Evolutionary conservation across 2,797 vertebrate species (phyloP).

Genomic region (Stomatorhinus walkeri): DNA sequence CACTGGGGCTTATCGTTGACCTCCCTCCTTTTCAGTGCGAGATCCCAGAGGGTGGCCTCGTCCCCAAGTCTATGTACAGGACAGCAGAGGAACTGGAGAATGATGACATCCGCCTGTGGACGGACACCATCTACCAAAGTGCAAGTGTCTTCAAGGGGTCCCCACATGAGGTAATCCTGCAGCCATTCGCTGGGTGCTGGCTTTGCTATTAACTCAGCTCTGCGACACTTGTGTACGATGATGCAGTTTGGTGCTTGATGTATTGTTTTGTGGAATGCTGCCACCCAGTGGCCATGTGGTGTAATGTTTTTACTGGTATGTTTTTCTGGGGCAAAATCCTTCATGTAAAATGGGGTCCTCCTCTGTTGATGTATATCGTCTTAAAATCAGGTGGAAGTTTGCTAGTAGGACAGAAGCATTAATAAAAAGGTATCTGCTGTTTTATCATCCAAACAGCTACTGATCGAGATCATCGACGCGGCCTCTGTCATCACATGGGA

Average conservation of each 20-base stretch:
- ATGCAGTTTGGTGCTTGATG: neutral
- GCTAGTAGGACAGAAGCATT: neutral
- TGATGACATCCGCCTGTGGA: slow-evolving; percentile 88
- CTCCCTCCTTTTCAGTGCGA: slow-evolving; percentile 68
- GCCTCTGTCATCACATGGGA: slow-evolving; percentile 97
- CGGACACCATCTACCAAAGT: slow-evolving; percentile 96
- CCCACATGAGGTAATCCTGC: slow-evolving; percentile 78
- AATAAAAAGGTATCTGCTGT: neutral
- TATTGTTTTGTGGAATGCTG: neutral
- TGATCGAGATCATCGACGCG: slow-evolving; percentile 90
- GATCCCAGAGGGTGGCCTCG: slow-evolving; percentile 90
- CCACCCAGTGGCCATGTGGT: neutral
- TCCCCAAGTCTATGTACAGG: slow-evolving; percentile 93
- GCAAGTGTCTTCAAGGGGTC: slow-evolving; percentile 95
- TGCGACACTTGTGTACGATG: neutral
- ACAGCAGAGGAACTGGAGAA: slow-evolving; percentile 91
- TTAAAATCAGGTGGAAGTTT: neutral
- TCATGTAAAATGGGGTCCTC: neutral
- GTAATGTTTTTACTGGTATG: neutral
- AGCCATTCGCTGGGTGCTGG: neutral
- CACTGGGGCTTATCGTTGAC: too few species aligned
- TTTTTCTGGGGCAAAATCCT: neutral
- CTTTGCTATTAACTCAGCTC: neutral
- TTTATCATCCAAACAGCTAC: slow-evolving; percentile 53
- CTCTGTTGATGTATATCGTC: neutral